phyloP scores from a whole-genome alignment of 2,888 invertebrate species.

The Tupiocoris notatus region DNA sequence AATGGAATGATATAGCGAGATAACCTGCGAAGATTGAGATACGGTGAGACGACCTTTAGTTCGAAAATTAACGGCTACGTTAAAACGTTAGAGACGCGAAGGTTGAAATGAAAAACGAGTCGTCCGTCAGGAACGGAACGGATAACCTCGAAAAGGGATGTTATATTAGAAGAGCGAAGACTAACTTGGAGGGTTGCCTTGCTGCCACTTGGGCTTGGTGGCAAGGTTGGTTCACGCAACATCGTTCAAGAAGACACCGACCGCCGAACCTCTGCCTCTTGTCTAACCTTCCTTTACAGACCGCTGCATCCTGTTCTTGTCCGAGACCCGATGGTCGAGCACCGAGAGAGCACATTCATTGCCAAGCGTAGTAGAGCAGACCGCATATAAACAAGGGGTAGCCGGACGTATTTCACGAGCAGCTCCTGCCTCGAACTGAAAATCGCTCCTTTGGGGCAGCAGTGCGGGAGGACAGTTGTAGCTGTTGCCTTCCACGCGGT shows the following conservation, averaged over 20 bases:
- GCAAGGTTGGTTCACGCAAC: neutral
- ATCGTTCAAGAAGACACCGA: neutral
- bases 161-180: neutral
- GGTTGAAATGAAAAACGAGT: neutral
- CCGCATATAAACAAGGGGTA: slow-evolving; percentile 36
- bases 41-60: neutral
- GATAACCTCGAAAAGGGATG: neutral
- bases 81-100: neutral
- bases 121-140: neutral
- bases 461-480: neutral
- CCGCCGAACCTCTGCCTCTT: neutral
- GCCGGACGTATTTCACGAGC: slow-evolving; percentile 35
- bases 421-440: neutral
- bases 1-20: neutral
- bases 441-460: slow-evolving; percentile 7
- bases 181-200: neutral
- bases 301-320: neutral
- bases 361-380: neutral
- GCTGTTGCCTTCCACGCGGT: neutral
- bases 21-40: neutral
- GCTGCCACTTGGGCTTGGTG: neutral
- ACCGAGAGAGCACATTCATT: neutral
- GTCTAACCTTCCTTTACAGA: neutral
- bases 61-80: neutral
- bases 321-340: neutral